Percentiles rank a stretch among this genome's conserved stretches.
Conservation (phyloP, 2,113 vertebrate species). For the Helogale parvula region DNA sequence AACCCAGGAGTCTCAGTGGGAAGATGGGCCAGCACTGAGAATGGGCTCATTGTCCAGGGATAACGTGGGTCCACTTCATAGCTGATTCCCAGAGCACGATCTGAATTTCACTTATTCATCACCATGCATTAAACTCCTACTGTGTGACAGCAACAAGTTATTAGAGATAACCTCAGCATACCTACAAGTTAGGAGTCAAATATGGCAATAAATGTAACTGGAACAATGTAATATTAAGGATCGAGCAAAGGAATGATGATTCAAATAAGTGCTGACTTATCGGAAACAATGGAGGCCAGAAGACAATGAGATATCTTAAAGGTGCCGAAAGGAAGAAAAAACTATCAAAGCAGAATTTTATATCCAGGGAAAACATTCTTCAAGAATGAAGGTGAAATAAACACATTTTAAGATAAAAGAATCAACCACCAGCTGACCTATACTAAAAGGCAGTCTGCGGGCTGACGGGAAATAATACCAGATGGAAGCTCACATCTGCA, state of each 20-base stretch:
- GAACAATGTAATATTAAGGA: background rate
- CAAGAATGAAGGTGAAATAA: slow-evolving; percentile 24
- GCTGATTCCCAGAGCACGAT: background rate
- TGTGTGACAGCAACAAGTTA: background rate
- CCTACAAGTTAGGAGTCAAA: background rate
- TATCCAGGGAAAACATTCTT: slow-evolving; percentile 11
- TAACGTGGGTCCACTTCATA: background rate
- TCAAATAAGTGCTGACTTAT: background rate
- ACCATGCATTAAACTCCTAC: background rate
- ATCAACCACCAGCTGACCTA: background rate
- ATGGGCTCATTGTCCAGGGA: background rate
- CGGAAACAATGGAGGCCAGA: background rate
- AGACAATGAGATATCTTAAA: background rate
- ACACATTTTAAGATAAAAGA: slow-evolving; percentile 29
- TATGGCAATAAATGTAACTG: background rate
- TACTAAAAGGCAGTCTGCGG: background rate
- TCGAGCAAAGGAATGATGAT: background rate
- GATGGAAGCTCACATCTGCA: background rate
- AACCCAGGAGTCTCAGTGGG: background rate
- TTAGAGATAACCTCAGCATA: background rate
- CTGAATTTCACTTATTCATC: background rate
- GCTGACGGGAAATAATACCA: slow-evolving; percentile 5
- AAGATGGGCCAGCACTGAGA: background rate
- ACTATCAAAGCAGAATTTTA: slow-evolving; percentile 25
- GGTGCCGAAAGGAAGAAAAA: background rate